Evolutionary conservation across 2,888 invertebrate genomes (phyloP).

Genomic region (Cyaniris semiargus): DNA sequence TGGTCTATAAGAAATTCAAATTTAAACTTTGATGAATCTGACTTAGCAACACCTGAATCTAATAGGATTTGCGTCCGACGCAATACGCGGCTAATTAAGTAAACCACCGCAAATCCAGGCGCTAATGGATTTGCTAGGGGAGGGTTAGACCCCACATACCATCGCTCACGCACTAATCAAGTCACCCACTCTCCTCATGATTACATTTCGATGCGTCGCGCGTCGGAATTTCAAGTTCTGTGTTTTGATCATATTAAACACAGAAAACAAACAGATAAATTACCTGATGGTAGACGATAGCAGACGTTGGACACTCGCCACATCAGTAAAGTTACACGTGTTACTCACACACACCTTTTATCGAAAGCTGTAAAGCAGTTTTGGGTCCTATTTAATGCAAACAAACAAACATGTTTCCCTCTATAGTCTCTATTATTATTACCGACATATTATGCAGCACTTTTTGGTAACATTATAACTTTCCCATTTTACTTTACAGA

Average conservation of each 20-base stretch:
- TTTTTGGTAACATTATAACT: no score
- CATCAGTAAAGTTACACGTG: no score
- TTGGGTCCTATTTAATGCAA: no score
- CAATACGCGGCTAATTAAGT: conserved; percentile 46
- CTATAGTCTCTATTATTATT: no score
- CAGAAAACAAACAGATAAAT: background rate
- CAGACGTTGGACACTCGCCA: no score
- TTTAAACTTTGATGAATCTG: background rate
- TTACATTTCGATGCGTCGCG: background rate
- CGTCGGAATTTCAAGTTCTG: background rate
- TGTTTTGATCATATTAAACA: background rate
- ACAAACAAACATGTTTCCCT: no score
- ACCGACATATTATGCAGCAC: no score
- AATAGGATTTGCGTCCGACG: conserved; percentile 33
- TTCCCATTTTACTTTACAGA: no score
- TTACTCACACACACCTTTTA: no score
- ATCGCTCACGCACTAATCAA: conserved; percentile 15
- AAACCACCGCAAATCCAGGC: conserved; percentile 46
- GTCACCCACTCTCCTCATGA: background rate
- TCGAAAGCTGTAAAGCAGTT: no score
- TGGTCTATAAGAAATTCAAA: background rate
- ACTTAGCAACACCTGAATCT: background rate
- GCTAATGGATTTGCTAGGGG: conserved; percentile 43
- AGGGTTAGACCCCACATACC: background rate
- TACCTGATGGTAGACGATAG: background rate